These are phyloP conservation scores for Vireo griseus DNA, from an alignment of 2,797 vertebrate genomes.

Conservation along the genomic window DNA sequence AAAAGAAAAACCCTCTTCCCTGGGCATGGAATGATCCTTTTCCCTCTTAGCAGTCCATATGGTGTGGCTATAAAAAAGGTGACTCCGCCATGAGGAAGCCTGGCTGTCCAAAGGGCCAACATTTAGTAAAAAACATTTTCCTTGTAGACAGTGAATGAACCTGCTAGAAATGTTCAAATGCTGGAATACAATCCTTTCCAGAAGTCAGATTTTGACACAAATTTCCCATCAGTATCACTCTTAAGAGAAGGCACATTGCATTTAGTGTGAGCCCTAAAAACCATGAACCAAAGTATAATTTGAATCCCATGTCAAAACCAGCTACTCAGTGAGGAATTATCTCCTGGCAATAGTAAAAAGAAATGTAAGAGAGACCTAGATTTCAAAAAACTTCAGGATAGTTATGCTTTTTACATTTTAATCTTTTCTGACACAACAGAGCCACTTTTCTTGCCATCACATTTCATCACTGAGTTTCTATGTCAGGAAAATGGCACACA, in stretches of 20 bases:
- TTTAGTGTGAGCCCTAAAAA: not conserved
- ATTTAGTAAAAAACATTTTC: not conserved
- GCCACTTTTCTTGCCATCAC: not conserved
- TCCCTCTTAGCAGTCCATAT: not conserved
- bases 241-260: not conserved
- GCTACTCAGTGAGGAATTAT: not conserved
- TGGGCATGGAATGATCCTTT: not conserved
- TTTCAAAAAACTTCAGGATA: not conserved
- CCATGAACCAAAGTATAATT: not conserved
- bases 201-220: not conserved
- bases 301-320: not conserved
- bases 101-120: not conserved
- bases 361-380: not conserved
- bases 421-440: conserved; percentile 31
- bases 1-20: not conserved
- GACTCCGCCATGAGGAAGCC: not conserved
- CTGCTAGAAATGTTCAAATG: not conserved
- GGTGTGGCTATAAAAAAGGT: not conserved
- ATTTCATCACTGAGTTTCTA: not conserved
- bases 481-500: not conserved
- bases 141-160: not conserved
- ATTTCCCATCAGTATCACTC: not conserved
- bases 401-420: conserved; percentile 8
- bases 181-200: not conserved
- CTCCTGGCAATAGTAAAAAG: not conserved